Evolutionary conservation across 2,888 invertebrate genomes (phyloP), one percentile per base, ranked within the genome.

Genomic region (Drosophila melanocephala): DNA sequence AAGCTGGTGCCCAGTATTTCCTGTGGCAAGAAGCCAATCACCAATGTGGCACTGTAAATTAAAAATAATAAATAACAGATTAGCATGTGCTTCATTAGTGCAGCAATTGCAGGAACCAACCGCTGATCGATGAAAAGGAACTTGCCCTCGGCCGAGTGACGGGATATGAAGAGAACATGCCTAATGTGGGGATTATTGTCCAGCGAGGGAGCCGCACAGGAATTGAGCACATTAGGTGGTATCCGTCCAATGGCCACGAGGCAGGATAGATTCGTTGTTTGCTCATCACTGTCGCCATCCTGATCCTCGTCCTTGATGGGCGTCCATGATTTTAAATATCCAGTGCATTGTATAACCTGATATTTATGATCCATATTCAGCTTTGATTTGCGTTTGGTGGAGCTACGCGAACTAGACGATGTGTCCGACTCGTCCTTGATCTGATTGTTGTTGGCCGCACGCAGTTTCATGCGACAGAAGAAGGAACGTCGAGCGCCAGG

Each of bases 91-190:
- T 28, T 12, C 7, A 42, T 26, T 26, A 0, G 1, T n/a, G n/a
- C 4, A n/a, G 19, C 14, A 35, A n/a, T 37, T 14, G 10, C 2
- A 47, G 37, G 4, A 5, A 67, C 65, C 16, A 67, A 97, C 98
- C 97, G 96, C 93, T 98, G 98, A 93, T 98, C 98, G 6, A 98
- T 97, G 92, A 97, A 98, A 5, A 98, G 94, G 94, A 98, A 98
- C 94, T 98, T 98, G 7, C 98, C 98, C 92, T 98, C 98, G 62
- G 96, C 95, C 1, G 97, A 96, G 92, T 98, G 97, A 2, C 98
- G 94, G 0, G 98, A 98, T 53, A 96, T 95, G 92, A 97, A 98
- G 91, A 97, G 96, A 37, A 97, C 95, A 5, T 95, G 95, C 32
- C 95, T 93, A 1, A 95, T 94, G 78, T 95, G 95, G 5, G 95